These are phyloP conservation scores for Origma solitaria DNA, from an alignment of 2,113 vertebrate genomes.

Conservation along the genomic window DNA sequence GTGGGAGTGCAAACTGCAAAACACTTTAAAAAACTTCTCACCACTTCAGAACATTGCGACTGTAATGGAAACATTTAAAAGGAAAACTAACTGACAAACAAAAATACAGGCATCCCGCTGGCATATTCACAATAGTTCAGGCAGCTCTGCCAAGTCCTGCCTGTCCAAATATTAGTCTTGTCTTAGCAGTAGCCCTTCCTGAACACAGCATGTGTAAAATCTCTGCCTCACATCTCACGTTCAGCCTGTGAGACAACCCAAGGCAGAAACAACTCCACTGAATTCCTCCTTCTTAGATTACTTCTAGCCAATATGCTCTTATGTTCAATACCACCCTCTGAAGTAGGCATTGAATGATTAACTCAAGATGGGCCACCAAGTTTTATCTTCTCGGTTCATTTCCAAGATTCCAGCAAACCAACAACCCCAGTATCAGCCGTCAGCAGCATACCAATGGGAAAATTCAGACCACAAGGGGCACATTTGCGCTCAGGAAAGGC, in stretches of 20 bases:
- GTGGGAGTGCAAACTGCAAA: neutral
- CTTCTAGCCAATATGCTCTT: neutral
- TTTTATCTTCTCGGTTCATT: neutral
- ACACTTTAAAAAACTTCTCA: neutral
- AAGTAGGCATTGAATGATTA: rapidly evolving
- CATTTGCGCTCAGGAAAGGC: neutral
- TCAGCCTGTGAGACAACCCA: neutral
- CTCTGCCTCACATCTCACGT: neutral
- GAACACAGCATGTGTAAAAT: neutral
- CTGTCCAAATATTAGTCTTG: neutral
- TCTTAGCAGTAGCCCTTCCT: neutral
- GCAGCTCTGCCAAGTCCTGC: neutral
- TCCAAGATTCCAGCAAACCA: neutral
- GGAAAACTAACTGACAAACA: neutral
- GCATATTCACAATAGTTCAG: neutral
- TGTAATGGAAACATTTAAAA: neutral
- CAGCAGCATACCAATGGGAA: rapidly evolving
- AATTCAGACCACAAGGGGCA: neutral
- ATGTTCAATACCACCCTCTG: rapidly evolving
- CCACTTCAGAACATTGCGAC: neutral
- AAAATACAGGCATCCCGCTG: neutral
- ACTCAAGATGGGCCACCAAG: neutral
- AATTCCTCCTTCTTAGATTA: neutral
- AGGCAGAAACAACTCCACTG: neutral
- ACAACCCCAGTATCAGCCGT: neutral